phyloP scores from a whole-genome alignment of 2,113 vertebrate genomes.

The Nothoprocta pentlandii region DNA sequence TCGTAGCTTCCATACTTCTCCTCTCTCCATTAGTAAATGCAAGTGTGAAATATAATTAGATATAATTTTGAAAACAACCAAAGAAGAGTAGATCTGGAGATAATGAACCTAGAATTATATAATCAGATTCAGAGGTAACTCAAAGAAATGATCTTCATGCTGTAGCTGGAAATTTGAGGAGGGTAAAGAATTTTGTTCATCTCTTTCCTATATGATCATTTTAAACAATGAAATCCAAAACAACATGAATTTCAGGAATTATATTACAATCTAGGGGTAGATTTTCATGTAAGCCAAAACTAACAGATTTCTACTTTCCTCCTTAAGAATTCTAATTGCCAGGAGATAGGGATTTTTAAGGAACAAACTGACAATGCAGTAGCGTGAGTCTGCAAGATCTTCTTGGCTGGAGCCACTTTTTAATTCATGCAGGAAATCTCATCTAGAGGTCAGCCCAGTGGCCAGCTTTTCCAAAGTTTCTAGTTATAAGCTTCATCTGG shows the following conservation, averaged over 20 bases:
- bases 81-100: not conserved
- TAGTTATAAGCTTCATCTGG: not conserved
- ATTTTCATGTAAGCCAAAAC: constrained; percentile 47
- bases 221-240: constrained; percentile 31
- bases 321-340: constrained; percentile 54
- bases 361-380: constrained; percentile 7
- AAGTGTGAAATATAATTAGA: not conserved
- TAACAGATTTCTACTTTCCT: constrained; percentile 44
- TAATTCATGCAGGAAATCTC: not conserved
- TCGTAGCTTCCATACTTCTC: not conserved
- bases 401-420: constrained; percentile 18
- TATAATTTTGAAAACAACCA: constrained; percentile 16
- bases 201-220: not conserved
- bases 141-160: not conserved
- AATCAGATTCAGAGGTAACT: not conserved
- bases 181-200: constrained; percentile 6
- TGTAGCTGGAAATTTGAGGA: constrained; percentile 19
- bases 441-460: not conserved
- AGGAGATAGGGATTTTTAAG: not conserved
- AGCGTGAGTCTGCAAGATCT: constrained; percentile 3
- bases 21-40: not conserved
- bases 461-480: not conserved
- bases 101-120: not conserved
- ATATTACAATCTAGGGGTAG: constrained; percentile 41
- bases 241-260: constrained; percentile 55